Base-by-base conservation (phyloP, 2,888 invertebrate genomes). In the Pristionchus japonicus region DNA sequence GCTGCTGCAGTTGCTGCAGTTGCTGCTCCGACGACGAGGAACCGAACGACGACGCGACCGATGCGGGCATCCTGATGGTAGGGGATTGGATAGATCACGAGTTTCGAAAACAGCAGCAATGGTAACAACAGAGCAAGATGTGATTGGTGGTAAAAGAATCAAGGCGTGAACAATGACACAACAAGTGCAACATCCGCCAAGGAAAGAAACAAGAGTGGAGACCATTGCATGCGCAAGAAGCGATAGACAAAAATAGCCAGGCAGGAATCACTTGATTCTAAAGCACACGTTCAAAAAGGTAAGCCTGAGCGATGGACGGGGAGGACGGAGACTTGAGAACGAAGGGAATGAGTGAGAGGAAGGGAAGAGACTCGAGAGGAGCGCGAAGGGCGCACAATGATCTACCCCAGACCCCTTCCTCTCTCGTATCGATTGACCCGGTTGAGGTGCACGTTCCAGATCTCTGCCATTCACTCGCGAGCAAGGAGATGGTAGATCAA, bases 31-130 rank as follows among this genome's bases (percentile, higher is more conserved):
- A 77, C 23, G 47, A 77, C 7, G 37, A 23, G 13, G 43, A 74
- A 52, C n/a, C n/a, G n/a, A n/a, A 43, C 61, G 27, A 70, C 70
- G 70, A 70, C 37, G 77, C 77, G 40, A 47, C n/a, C 77, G 77
- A 77, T 47, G 77, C 23, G 77, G 43, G 77, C 77, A 77, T 77
- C 77, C 77, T 77, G 27, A n/a, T 27, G 27, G 43, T 1, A 0
- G 27, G 23, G 20, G 31, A 67, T 47, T 7, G 40, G 34, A 17
- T 7, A 37, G 70, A 34, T 1, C 2, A 70, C 20, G 37, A 70
- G 31, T 20, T 7, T 34, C 31, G 70, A 70, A 31, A 67, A n/a
- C n/a, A n/a, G n/a, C n/a, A n/a, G n/a, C n/a, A n/a, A n/a, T n/a
- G n/a, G n/a, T n/a, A n/a, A n/a, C n/a, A 43, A 11, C 43, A 43